Conservation (phyloP, 2,113 vertebrate species). For the Daboia siamensis region DNA sequence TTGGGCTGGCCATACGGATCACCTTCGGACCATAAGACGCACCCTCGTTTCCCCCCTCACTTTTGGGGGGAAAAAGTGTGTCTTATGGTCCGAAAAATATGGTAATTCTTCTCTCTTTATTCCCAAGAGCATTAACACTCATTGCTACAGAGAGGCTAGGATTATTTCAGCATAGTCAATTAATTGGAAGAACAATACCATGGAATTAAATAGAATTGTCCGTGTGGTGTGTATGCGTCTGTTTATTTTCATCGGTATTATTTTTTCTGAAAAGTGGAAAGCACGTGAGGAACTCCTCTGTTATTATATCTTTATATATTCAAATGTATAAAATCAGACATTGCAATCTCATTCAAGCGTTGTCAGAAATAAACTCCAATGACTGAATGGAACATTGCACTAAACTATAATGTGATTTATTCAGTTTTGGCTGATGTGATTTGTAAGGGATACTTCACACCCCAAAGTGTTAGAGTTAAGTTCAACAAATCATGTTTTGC, state of each 20-base stretch:
- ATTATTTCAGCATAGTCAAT: conserved; percentile 15
- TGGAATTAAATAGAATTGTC: not conserved
- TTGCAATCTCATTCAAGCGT: not conserved
- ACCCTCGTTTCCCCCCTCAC: too few relatives aligned
- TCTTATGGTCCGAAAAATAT: too few relatives aligned
- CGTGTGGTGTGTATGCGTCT: not conserved
- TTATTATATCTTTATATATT: not conserved
- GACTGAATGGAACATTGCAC: not conserved
- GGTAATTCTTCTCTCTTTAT: not conserved
- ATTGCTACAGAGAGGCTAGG: not conserved
- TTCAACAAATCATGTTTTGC: not conserved
- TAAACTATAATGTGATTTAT: not conserved
- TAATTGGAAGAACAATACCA: not conserved
- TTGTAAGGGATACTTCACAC: not conserved
- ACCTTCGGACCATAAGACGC: too few relatives aligned
- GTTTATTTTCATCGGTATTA: not conserved
- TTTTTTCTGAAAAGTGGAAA: not conserved
- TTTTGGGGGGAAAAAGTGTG: too few relatives aligned
- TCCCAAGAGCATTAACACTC: not conserved
- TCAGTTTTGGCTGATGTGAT: not conserved
- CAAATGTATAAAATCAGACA: not conserved
- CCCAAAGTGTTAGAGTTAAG: not conserved
- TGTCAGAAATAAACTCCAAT: not conserved
- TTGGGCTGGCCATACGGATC: too few relatives aligned
- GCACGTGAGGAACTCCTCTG: not conserved